Base-by-base conservation (phyloP, 2,113 vertebrate species). In the Jacana jacana region DNA sequence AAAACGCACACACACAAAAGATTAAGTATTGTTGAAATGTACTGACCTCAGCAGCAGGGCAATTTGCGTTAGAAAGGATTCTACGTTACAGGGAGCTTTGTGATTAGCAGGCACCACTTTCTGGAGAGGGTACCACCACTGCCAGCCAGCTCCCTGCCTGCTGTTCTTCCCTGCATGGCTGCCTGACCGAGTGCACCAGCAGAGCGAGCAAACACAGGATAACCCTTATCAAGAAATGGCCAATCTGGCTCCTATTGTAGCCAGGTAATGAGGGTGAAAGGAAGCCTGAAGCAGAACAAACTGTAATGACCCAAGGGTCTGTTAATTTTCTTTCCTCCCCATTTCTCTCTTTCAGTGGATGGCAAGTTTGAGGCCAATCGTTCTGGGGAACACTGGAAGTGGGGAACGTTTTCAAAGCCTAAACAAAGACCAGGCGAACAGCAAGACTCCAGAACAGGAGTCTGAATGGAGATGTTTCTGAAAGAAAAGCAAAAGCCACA, bases 241-340 rank as follows among this genome's bases (percentile, higher is more conserved):
- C 88, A 84, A 44, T 89, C 77, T 64, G 44, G 11, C 49, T 93
- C 57, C 80, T 77, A 61, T n/a, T 96, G 81, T 69, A 84, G 83
- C 49, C 88, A 95, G 77, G 90, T 86, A 97, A 89, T 58, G 63
- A 92, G 91, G 77, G 80, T 65, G 63, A 94, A 94, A 81, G 40
- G 57, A 92, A 88, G 86, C 44, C 57, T 92, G 77, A 94, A 87
- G 86, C 73, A 92, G 92, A 97, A 94, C 77, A 86, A 92, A 49
- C 64, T 83, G 49, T 82, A 94, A 96, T 12, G 81, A 93, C 46
- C 76, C 28, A 17, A 2, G 3, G n/a, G 30, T 69, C 86, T 87
- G 77, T 17, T 72, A 35, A 81, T 84, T 89, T 89, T 91, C 79
- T 81, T 91, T 81, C 52, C 69, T 89, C 40, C 31, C 90, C 52